Percentiles rank a stretch among this genome's conserved stretches.
These are phyloP conservation scores for Drosophila infuscata DNA, from an alignment of 2,888 invertebrate species.

Conservation along the genomic window DNA sequence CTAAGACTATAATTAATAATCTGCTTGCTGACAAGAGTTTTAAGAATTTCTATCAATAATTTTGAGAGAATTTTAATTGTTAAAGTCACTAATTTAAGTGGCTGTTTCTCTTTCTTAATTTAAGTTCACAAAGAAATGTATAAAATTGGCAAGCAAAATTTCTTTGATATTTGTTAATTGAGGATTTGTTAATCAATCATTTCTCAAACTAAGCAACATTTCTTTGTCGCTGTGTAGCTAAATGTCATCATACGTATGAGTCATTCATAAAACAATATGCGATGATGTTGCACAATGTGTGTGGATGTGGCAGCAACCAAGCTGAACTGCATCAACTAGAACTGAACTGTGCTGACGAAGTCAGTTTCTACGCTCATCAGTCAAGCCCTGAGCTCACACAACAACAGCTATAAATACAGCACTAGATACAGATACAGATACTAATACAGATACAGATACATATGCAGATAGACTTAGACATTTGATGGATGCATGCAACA, in stretches of 20 bases:
- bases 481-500: constrained; percentile 65
- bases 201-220: neutral
- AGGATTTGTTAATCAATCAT: neutral
- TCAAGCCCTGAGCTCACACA: constrained; percentile 51
- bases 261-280: constrained; percentile 61
- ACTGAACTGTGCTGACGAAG: constrained; percentile 23
- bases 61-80: neutral
- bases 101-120: neutral
- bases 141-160: neutral
- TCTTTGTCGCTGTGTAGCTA: constrained; percentile 1
- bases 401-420: constrained; percentile 26
- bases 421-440: constrained; percentile 11
- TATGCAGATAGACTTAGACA: constrained; percentile 38
- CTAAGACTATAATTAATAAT: rapidly evolving
- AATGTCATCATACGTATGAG: constrained; percentile 47
- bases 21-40: neutral
- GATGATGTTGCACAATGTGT: constrained; percentile 54
- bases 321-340: constrained; percentile 23
- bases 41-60: neutral
- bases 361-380: constrained; percentile 50
- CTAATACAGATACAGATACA: constrained; percentile 11
- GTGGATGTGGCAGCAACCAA: constrained; percentile 34
- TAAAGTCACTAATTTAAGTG: neutral
- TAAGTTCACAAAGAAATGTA: neutral
- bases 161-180: neutral